Conservation (phyloP, 2,888 invertebrate genomes). For the Sclerodermus sp. region DNA sequence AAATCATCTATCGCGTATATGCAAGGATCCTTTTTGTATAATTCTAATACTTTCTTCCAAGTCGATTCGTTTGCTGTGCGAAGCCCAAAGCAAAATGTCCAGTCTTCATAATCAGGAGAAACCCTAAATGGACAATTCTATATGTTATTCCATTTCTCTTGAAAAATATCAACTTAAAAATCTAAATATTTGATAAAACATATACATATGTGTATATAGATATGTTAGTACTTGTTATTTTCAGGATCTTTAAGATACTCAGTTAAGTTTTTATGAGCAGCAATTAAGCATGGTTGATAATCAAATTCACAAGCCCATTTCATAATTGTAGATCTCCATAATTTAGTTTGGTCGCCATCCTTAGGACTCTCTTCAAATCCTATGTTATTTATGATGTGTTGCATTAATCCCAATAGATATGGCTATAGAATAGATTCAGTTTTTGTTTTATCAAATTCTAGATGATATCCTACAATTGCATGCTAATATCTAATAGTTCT, state of each 20-base stretch:
- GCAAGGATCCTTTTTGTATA: constrained; percentile 10
- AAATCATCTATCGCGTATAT: constrained; percentile 12
- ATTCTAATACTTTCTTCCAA: constrained; percentile 16
- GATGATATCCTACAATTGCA: too few species aligned
- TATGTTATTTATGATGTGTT: constrained; percentile 9
- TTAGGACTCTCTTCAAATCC: constrained; percentile 15
- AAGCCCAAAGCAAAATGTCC: constrained; percentile 19
- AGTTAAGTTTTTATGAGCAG: constrained; percentile 12
- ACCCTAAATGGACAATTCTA: constrained; percentile 5
- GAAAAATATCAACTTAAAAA: neutral
- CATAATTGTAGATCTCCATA: constrained; percentile 9
- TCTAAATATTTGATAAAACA: too few species aligned
- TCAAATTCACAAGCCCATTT: constrained; percentile 19
- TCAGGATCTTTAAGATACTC: constrained; percentile 10
- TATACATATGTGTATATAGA: neutral
- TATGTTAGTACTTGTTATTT: constrained; percentile 4
- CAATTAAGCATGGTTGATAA: constrained; percentile 10
- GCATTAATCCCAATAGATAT: constrained; percentile 8
- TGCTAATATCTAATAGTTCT: too few species aligned
- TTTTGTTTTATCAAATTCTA: neutral
- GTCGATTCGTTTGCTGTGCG: constrained; percentile 9
- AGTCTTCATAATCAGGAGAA: constrained; percentile 10
- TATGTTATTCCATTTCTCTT: neutral
- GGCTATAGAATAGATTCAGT: constrained; percentile 10
- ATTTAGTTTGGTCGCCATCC: constrained; percentile 11